Percentiles rank a stretch among this genome's conserved stretches.
These are phyloP conservation scores for Meteorus sp. DNA, from an alignment of 1,140 invertebrate species.

Conservation along the genomic window DNA sequence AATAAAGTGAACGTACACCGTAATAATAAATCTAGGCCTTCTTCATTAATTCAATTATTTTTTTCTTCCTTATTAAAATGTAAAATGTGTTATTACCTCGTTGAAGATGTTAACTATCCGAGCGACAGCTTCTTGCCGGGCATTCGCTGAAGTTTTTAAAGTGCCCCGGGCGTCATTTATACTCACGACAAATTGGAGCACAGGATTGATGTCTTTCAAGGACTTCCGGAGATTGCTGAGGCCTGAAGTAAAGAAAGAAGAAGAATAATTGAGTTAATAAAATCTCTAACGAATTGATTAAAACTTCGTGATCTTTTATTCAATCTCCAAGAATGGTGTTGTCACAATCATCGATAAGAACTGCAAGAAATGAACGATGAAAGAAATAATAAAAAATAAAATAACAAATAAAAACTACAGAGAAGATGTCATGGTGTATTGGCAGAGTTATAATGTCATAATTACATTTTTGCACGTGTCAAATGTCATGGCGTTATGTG, in stretches of 20 bases:
- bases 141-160: conserved; percentile 37
- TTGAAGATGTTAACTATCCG: conserved; percentile 38
- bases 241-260: conserved; percentile 37
- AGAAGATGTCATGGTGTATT: too few relatives aligned
- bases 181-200: conserved; percentile 45
- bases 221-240: conserved; percentile 40
- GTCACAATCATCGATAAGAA: too few relatives aligned
- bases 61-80: not conserved
- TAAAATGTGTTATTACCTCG: conserved; percentile 37
- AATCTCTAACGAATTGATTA: too few relatives aligned
- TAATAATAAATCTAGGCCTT: not conserved
- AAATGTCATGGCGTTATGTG: conserved; percentile 30
- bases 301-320: too few relatives aligned
- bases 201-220: conserved; percentile 43
- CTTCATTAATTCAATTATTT: not conserved
- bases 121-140: conserved; percentile 36
- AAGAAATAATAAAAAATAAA: too few relatives aligned
- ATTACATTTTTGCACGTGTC: conserved; percentile 8
- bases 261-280: too few relatives aligned
- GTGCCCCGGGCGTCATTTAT: conserved; percentile 38
- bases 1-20: conserved; percentile 9
- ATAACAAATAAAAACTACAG: too few relatives aligned
- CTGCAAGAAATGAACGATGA: too few relatives aligned
- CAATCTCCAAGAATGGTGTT: too few relatives aligned
- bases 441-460: conserved; percentile 9